A percentile compares a stretch with the other conserved stretches of the same genome.
Conservation (phyloP, 2,797 vertebrate species). For the Novumbra hubbsi region DNA sequence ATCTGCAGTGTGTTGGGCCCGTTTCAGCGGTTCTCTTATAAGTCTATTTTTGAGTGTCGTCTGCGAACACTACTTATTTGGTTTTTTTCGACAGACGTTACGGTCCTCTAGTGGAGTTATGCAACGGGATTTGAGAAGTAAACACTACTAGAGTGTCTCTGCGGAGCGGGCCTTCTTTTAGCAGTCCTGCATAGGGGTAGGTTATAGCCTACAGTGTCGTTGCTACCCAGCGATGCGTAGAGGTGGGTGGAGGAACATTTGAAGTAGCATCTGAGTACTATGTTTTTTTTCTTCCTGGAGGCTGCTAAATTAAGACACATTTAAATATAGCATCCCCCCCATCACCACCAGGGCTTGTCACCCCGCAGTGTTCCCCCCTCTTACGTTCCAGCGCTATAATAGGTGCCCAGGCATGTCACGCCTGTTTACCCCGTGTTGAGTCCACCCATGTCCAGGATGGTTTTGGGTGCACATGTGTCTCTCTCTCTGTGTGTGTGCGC, state of each 20-base stretch:
- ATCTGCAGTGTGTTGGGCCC: neutral
- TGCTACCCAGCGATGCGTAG: conserved; percentile 1
- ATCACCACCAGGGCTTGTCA: neutral
- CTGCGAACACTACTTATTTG: neutral
- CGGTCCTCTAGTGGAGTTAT: neutral
- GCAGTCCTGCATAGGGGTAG: neutral
- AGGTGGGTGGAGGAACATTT: conserved; percentile 4
- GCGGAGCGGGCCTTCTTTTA: neutral
- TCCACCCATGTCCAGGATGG: neutral
- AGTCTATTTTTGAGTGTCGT: neutral
- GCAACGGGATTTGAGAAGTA: neutral
- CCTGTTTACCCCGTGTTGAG: conserved; percentile 29
- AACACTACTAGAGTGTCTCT: neutral
- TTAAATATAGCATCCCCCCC: conserved; percentile 36
- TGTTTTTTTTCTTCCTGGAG: conserved; percentile 16
- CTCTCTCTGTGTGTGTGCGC: neutral
- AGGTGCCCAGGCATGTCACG: conserved; percentile 18
- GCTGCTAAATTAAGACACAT: conserved; percentile 23
- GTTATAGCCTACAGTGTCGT: neutral
- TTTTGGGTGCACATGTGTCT: neutral
- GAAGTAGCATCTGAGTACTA: conserved; percentile 9
- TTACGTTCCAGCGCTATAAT: conserved; percentile 36
- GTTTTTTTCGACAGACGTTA: neutral
- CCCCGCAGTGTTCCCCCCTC: conserved; percentile 3
- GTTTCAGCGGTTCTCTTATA: neutral